A percentile compares a stretch with the other conserved stretches of the same genome.
These are phyloP conservation scores for Hemicentrotus pulcherrimus DNA, from an alignment of 35 echinoderm and acorn worm genomes.

Conservation along the genomic window DNA sequence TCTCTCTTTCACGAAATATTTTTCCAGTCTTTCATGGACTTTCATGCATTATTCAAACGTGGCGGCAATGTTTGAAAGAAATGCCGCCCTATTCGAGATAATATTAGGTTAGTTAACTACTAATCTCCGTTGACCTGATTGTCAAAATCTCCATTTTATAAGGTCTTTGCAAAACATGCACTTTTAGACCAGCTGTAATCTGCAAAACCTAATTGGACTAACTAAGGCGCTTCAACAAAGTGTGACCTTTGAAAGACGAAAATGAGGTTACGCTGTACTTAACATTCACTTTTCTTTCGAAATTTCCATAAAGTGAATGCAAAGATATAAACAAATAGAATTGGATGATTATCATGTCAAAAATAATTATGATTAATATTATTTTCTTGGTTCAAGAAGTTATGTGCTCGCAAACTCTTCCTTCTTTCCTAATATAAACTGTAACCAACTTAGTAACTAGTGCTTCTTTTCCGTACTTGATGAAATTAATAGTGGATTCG, in stretches of 20 bases:
- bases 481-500: too few species aligned
- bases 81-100: neutral
- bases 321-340: neutral
- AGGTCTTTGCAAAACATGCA: neutral
- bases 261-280: neutral
- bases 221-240: neutral
- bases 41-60: neutral
- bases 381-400: too few species aligned
- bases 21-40: neutral
- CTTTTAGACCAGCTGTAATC: neutral
- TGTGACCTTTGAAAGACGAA: neutral
- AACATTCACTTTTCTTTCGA: neutral
- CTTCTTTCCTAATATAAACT: too few species aligned
- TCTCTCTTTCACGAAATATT: neutral
- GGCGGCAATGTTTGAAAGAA: neutral
- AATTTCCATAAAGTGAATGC: neutral
- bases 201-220: neutral
- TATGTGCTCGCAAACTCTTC: too few species aligned
- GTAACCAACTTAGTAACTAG: too few species aligned
- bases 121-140: neutral
- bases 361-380: too few species aligned
- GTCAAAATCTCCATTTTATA: neutral
- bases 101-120: neutral
- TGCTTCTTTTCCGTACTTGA: too few species aligned
- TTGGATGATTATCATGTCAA: too few species aligned